Percentiles rank a stretch among this genome's conserved stretches.
Evolutionary conservation across 2,888 invertebrate genomes (phyloP).

Genomic region (Zygaena filipendulae): DNA sequence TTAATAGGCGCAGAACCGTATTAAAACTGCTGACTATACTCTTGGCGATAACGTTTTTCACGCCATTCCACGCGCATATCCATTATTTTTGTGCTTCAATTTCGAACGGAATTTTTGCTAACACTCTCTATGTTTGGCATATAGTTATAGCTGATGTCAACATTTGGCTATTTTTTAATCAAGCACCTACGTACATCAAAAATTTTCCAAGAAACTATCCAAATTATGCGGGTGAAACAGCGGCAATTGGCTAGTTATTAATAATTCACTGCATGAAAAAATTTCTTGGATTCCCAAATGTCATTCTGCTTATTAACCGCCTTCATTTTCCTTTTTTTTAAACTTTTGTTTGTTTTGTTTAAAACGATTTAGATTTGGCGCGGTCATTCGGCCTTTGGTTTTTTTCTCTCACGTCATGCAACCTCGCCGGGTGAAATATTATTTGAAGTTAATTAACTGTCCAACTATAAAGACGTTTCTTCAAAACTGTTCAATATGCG

Average conservation of each 20-base stretch:
- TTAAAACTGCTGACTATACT: too few species aligned
- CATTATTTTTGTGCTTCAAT: too few species aligned
- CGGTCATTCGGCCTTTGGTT: slow-evolving; percentile 60
- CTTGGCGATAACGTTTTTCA: too few species aligned
- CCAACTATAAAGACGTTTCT: slow-evolving; percentile 44
- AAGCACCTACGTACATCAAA: too few species aligned
- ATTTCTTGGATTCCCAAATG: slow-evolving; percentile 67
- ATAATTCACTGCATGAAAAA: slow-evolving; percentile 59
- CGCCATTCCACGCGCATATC: slow-evolving; percentile 49
- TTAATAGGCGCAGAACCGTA: too few species aligned
- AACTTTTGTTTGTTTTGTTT: slow-evolving; percentile 59
- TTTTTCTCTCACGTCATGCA: slow-evolving; percentile 60
- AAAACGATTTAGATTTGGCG: slow-evolving; percentile 63
- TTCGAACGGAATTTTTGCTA: too few species aligned
- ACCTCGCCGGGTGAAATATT: slow-evolving; percentile 59
- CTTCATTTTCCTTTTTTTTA: slow-evolving; percentile 63
- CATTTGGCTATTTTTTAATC: too few species aligned
- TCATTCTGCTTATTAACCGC: slow-evolving; percentile 68
- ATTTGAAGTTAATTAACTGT: slow-evolving; percentile 63
- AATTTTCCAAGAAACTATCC: too few species aligned
- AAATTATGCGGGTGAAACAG: too few species aligned
- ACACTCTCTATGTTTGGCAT: too few species aligned
- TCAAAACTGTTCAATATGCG: slow-evolving; percentile 29
- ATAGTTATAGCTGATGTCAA: too few species aligned
- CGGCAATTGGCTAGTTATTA: too few species aligned